Evolutionary conservation across 2,113 vertebrate genomes (phyloP).

Genomic region (Triplophysa rosa): DNA sequence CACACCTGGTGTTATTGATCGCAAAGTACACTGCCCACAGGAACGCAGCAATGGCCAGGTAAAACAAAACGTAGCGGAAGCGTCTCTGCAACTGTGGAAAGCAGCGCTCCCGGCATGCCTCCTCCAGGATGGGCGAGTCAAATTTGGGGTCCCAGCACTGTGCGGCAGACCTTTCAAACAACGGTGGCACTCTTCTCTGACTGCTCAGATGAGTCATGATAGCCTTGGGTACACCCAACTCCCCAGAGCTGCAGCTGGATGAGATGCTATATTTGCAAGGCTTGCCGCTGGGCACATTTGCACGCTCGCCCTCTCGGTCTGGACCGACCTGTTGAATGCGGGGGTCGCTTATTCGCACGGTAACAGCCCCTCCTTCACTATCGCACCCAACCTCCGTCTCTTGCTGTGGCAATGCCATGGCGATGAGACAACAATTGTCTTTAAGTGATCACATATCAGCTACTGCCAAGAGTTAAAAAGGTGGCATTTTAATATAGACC

Average conservation of each 20-base stretch:
- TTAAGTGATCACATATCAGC: slow-evolving; percentile 56
- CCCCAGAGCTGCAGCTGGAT: slow-evolving; percentile 93
- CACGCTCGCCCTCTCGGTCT: slow-evolving; percentile 46
- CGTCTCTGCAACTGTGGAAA: slow-evolving; percentile 95
- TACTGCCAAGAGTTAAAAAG: neutral
- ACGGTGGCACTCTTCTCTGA: slow-evolving; percentile 80
- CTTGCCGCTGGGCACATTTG: slow-evolving; percentile 75
- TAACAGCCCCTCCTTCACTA: slow-evolving; percentile 81
- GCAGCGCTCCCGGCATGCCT: slow-evolving; percentile 93
- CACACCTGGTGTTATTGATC: slow-evolving; percentile 75
- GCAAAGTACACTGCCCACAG: slow-evolving; percentile 91
- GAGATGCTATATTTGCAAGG: slow-evolving; percentile 95
- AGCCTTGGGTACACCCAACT: slow-evolving; percentile 78
- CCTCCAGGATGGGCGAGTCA: slow-evolving; percentile 92
- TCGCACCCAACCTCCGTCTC: slow-evolving; percentile 92
- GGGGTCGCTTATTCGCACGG: slow-evolving; percentile 81
- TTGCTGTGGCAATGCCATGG: slow-evolving; percentile 88
- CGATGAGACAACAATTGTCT: slow-evolving; percentile 49
- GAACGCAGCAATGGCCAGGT: slow-evolving; percentile 82
- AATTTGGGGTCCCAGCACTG: slow-evolving; percentile 98
- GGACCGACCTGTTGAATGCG: slow-evolving; percentile 57
- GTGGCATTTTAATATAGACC: neutral
- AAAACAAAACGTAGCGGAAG: slow-evolving; percentile 93
- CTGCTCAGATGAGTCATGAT: slow-evolving; percentile 66
- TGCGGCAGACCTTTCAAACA: slow-evolving; percentile 92